phyloP scores from a whole-genome alignment of 2,888 invertebrate genomes.

The Vesta saturnalis region DNA sequence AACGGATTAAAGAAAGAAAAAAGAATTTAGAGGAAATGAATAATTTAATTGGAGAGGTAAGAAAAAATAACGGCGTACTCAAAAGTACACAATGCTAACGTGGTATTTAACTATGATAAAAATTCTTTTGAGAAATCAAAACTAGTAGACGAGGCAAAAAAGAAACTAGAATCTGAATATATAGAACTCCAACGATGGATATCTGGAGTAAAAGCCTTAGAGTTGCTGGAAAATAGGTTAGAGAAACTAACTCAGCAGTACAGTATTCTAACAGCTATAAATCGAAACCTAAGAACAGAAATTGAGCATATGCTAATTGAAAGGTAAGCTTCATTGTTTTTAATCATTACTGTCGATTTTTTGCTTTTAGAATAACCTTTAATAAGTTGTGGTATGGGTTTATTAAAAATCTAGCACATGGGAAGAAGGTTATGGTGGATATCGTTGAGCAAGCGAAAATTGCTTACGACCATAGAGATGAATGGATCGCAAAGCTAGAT shows the following conservation, averaged over 20 bases:
- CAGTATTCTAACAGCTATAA: conserved; percentile 78
- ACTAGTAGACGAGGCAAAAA: no score
- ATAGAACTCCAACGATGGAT: no score
- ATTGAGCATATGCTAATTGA: conserved; percentile 86
- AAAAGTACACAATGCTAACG: no score
- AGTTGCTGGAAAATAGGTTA: not conserved
- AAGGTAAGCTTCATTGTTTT: conserved; percentile 63
- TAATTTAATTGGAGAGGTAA: no score
- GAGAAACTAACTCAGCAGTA: conserved; percentile 63
- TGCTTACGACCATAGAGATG: conserved; percentile 89
- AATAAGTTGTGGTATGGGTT: conserved; percentile 84
- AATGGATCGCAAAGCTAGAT: conserved; percentile 81
- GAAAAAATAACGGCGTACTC: no score
- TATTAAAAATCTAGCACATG: conserved; percentile 77
- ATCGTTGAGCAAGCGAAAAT: conserved; percentile 88
- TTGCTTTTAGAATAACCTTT: conserved; percentile 73
- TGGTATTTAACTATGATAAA: no score
- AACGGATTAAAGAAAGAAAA: no score
- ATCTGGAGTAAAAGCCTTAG: not conserved
- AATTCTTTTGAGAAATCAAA: no score
- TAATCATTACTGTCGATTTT: conserved; percentile 1
- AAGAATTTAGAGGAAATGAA: no score
- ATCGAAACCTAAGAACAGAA: conserved; percentile 76
- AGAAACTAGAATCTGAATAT: no score
- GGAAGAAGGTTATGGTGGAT: conserved; percentile 85